Base-by-base conservation (phyloP, 2,113 vertebrate species). In the Nanorana parkeri region DNA sequence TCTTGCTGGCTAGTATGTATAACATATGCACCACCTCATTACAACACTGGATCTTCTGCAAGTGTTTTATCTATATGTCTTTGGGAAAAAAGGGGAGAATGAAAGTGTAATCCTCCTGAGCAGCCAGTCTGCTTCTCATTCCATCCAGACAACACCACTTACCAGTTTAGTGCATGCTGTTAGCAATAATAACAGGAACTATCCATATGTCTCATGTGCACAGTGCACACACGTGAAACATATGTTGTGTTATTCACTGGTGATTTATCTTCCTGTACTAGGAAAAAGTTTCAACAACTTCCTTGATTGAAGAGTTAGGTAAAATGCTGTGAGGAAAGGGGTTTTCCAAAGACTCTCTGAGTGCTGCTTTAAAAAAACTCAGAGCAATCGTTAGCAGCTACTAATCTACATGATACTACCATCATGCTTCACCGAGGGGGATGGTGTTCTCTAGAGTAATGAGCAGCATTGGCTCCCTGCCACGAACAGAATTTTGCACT, bases 331-430 rank as follows among this genome's bases (percentile, higher is more conserved):
- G 51, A 85, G 80, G 76, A 28, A n/a, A 68, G 47, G 85, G 29
- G 60, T 61, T 64, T 81, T 84, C 83, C 17, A 84, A 87, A 68
- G 21, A 68, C 60, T 54, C 61, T 86, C 21, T 41, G 21, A 41
- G 6, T 23, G 10, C 17, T 24, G 41, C 1, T 8, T 63, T 23
- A 11, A 28, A 64, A 64, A 11, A 26, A 5, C 4, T 63, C 6
- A 23, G 26, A 26, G 11, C 15, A 63, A 16, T 6, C 2, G 21
- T 24, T 24, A 24, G 13, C 15, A 15, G 13, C 10, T 15, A 63
- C 17, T 2, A 28, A 65, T 29, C 17, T 17, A 60, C 6, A 60
- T 60, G 6, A 21, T 21, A 19, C 58, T 23, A 21, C 7, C n/a
- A 60, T 7, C n/a, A 60, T 60, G 58, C 58, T 21, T 21, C 58